These are phyloP conservation scores for Lycaon pictus DNA, from an alignment of 2,113 vertebrate genomes.

Conservation along the genomic window DNA sequence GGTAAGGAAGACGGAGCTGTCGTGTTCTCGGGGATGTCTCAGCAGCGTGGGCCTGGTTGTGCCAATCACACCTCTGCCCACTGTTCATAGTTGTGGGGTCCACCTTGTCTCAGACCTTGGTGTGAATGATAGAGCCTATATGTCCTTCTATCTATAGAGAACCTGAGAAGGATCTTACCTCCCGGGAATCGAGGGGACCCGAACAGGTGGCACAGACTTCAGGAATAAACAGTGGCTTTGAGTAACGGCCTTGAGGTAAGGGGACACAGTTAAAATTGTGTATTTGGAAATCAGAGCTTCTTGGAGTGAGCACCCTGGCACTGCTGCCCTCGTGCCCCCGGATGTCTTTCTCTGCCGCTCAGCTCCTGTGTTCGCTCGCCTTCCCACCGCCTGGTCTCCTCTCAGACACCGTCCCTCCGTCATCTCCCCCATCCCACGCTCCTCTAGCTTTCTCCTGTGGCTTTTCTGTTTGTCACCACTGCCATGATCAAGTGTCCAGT, in stretches of 20 bases:
- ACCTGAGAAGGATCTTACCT: background rate
- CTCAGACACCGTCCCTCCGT: rapidly evolving
- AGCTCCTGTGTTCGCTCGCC: rapidly evolving
- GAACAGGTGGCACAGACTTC: background rate
- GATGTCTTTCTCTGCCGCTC: rapidly evolving
- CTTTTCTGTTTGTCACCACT: background rate
- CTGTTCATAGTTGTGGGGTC: rapidly evolving
- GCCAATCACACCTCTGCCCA: background rate
- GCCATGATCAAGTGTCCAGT: background rate
- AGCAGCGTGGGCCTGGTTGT: rapidly evolving
- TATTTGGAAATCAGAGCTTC: background rate
- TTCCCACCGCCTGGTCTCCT: rapidly evolving
- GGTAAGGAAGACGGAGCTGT: rapidly evolving
- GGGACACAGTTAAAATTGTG: rapidly evolving
- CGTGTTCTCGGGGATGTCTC: rapidly evolving
- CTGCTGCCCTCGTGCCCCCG: rapidly evolving
- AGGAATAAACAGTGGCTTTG: background rate
- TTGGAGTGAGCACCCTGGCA: rapidly evolving
- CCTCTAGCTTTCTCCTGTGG: rapidly evolving
- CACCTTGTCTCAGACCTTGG: background rate
- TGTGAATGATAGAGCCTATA: background rate
- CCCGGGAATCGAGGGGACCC: background rate
- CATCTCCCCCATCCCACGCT: rapidly evolving
- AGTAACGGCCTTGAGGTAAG: constrained; percentile 69
- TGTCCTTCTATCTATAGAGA: constrained; percentile 9